These are phyloP conservation scores for Tenthredo livida DNA, from an alignment of 2,888 invertebrate species.

Conservation along the genomic window DNA sequence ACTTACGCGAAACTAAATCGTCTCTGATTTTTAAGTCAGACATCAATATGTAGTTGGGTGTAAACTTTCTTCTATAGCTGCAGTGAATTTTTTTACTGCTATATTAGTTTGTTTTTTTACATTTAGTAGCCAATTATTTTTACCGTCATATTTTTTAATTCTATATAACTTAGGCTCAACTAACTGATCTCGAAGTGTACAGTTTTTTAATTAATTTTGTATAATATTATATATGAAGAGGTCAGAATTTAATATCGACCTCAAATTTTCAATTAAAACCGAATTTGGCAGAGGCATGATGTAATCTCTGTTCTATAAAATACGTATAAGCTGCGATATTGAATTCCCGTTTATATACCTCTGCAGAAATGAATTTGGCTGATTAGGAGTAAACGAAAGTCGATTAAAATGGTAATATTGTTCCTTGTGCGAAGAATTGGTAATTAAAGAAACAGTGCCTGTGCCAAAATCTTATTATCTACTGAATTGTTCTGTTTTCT, in stretches of 20 bases:
- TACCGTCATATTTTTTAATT: background rate
- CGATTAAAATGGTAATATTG: slow-evolving; percentile 23
- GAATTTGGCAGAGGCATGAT: slow-evolving; percentile 25
- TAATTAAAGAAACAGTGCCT: background rate
- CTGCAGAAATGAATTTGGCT: background rate
- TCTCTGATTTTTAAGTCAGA: background rate
- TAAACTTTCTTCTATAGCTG: background rate
- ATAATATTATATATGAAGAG: background rate
- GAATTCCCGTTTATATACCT: background rate
- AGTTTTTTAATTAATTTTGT: slow-evolving; percentile 37
- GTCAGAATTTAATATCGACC: slow-evolving; percentile 1
- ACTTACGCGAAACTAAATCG: background rate
- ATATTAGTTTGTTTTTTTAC: background rate
- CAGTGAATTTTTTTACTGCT: background rate
- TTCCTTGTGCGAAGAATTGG: slow-evolving; percentile 15
- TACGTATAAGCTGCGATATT: background rate
- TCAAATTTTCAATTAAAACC: background rate
- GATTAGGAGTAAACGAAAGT: background rate
- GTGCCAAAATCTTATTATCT: background rate
- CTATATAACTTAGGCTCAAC: slow-evolving; percentile 4
- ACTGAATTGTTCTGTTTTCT: background rate
- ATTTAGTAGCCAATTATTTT: background rate
- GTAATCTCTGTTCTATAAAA: background rate
- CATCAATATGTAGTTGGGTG: background rate
- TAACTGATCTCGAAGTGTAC: slow-evolving; percentile 30